A percentile compares a stretch with the other conserved stretches of the same genome.
Evolutionary conservation across 2,797 vertebrate genomes (phyloP).

Genomic region (Carapus acus): DNA sequence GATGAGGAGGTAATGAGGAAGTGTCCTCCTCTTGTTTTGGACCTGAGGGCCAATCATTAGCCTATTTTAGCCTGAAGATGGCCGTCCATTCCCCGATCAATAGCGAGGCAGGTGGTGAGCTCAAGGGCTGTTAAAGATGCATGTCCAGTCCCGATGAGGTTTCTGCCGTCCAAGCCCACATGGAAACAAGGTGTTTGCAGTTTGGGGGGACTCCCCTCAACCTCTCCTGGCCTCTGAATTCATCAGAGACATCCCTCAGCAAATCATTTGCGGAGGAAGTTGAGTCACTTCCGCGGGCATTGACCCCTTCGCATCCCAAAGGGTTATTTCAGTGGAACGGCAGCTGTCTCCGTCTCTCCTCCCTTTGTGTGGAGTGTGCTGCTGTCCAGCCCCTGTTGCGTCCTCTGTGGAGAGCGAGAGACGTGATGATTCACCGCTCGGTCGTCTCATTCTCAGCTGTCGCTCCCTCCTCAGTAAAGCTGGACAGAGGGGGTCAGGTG

Average conservation of each 20-base stretch:
- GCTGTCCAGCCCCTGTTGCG: slow-evolving; percentile 13
- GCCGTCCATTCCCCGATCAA: slow-evolving; percentile 54
- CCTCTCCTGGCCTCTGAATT: background rate
- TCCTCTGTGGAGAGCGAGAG: slow-evolving; percentile 4
- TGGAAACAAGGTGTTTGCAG: background rate
- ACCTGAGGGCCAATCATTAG: slow-evolving; percentile 50
- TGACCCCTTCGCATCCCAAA: slow-evolving; percentile 46
- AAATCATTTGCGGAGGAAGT: slow-evolving; percentile 34
- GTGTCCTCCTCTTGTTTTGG: slow-evolving; percentile 36
- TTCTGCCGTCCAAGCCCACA: slow-evolving; percentile 22
- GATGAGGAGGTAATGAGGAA: slow-evolving; percentile 2
- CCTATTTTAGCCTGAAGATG: slow-evolving; percentile 47
- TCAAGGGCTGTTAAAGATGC: slow-evolving; percentile 54
- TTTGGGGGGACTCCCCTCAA: no score
- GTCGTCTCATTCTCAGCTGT: slow-evolving; percentile 68
- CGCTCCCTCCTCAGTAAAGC: slow-evolving; percentile 37
- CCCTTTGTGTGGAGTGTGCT: slow-evolving; percentile 27
- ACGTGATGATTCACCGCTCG: slow-evolving; percentile 50
- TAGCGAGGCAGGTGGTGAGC: slow-evolving; percentile 53
- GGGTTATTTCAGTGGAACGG: slow-evolving; percentile 27
- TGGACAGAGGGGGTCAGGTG: slow-evolving; percentile 39
- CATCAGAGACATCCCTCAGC: slow-evolving; percentile 5
- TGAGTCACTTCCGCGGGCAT: slow-evolving; percentile 43
- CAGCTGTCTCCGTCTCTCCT: slow-evolving; percentile 66
- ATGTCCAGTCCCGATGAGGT: slow-evolving; percentile 40